Percentiles rank a stretch among this genome's conserved stretches.
Conservation (phyloP, 2,797 vertebrate genomes). For the Paedocypris micromegethes region DNA sequence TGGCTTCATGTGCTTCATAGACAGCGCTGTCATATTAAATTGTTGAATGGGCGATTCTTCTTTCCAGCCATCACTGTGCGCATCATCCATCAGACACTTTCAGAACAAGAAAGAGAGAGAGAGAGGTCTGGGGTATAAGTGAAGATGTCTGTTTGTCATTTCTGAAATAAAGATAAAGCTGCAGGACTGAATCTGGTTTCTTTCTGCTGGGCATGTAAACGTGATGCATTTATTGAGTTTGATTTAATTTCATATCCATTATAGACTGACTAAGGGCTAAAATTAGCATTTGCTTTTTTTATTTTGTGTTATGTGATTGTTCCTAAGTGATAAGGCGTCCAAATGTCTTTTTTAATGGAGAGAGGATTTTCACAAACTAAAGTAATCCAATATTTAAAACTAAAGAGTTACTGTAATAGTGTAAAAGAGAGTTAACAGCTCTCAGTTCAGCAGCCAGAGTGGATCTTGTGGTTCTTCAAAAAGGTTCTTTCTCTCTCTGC, state of each 20-base stretch:
- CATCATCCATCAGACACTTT: background rate
- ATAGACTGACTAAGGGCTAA: background rate
- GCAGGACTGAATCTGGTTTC: background rate
- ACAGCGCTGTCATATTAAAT: background rate
- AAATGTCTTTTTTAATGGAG: background rate
- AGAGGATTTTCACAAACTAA: too few species aligned
- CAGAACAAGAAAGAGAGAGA: background rate
- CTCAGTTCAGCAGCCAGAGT: too few species aligned
- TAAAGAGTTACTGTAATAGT: too few species aligned
- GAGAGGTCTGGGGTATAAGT: constrained; percentile 64
- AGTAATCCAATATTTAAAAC: too few species aligned
- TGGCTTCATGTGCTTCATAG: background rate
- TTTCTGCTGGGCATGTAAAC: too few species aligned
- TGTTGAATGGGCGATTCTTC: constrained; percentile 6
- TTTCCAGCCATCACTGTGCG: constrained; percentile 59
- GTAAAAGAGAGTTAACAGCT: too few species aligned
- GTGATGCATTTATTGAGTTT: background rate
- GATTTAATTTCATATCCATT: background rate
- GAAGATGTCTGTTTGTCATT: constrained; percentile 58
- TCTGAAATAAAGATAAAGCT: background rate
- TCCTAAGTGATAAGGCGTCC: background rate
- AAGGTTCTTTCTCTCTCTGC: too few species aligned
- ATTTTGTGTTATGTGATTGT: background rate
- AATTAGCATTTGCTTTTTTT: background rate
- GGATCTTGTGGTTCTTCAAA: too few species aligned